Evolutionary conservation across 2,113 vertebrate species (phyloP).

Genomic region (Xyliphius kryptos): DNA sequence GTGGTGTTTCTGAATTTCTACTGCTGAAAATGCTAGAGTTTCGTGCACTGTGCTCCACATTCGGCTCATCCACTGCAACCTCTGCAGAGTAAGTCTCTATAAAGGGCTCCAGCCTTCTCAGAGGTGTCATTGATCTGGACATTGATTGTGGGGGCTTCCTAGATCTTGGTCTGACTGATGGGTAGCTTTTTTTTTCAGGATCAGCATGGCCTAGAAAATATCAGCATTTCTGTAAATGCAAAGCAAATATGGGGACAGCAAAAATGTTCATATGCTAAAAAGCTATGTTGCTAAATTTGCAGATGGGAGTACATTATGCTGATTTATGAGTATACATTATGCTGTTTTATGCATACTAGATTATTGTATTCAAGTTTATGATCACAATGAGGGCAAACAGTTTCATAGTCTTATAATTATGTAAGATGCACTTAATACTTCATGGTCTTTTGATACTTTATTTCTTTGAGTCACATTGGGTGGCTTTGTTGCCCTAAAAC

Average conservation of each 20-base stretch:
- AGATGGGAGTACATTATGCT: no score
- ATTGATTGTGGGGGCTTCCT: constrained; percentile 37
- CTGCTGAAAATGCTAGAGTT: constrained; percentile 42
- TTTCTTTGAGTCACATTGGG: no score
- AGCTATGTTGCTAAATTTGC: no score
- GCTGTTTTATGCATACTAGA: no score
- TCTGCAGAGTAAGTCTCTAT: constrained; percentile 44
- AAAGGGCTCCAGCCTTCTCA: constrained; percentile 49
- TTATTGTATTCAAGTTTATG: no score
- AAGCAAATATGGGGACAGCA: neutral
- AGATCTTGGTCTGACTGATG: constrained; percentile 38
- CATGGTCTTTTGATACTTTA: no score
- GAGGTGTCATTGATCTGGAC: constrained; percentile 51
- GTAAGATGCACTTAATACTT: no score
- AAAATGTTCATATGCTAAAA: neutral
- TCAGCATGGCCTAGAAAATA: constrained; percentile 44
- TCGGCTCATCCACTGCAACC: constrained; percentile 41
- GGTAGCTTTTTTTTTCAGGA: constrained; percentile 49
- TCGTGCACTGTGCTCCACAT: neutral
- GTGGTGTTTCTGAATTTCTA: constrained; percentile 6
- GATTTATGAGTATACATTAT: no score
- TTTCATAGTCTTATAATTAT: no score
- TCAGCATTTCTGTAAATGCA: neutral
- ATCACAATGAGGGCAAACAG: no score
- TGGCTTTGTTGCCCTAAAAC: no score